These are phyloP conservation scores for Chromoteleia sp. DNA, from an alignment of 2,888 invertebrate genomes.

Conservation along the genomic window DNA sequence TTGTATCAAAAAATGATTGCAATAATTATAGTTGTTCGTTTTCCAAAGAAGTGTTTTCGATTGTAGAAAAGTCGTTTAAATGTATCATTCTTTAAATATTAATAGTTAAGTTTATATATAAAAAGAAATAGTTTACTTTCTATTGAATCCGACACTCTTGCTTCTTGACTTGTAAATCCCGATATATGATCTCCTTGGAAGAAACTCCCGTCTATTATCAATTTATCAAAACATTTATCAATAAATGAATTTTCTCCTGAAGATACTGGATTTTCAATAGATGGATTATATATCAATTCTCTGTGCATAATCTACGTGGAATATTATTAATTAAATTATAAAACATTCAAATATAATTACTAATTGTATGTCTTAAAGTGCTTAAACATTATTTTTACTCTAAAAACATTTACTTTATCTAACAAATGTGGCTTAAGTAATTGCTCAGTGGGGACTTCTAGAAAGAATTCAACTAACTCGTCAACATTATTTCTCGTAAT, in stretches of 20 bases:
- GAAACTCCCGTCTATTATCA: conserved; percentile 1
- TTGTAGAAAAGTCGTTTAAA: too few relatives aligned
- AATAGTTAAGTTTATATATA: background rate
- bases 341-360: too few relatives aligned
- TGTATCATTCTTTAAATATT: too few relatives aligned
- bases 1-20: too few relatives aligned
- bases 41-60: too few relatives aligned
- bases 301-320: background rate
- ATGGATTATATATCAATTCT: conserved; percentile 30
- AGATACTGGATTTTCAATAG: conserved; percentile 11
- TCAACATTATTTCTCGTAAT: background rate
- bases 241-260: conserved; percentile 20
- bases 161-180: conserved; percentile 33
- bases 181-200: conserved; percentile 34
- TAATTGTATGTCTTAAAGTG: too few relatives aligned
- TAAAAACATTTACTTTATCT: background rate
- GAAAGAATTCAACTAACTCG: background rate
- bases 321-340: too few relatives aligned
- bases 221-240: conserved; percentile 10
- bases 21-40: too few relatives aligned
- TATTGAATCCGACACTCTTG: background rate
- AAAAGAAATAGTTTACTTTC: background rate
- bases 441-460: background rate
- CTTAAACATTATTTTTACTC: too few relatives aligned
- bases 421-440: background rate